These are phyloP conservation scores for Pterophyllum scalare DNA, from an alignment of 2,113 vertebrate genomes.

Conservation along the genomic window DNA sequence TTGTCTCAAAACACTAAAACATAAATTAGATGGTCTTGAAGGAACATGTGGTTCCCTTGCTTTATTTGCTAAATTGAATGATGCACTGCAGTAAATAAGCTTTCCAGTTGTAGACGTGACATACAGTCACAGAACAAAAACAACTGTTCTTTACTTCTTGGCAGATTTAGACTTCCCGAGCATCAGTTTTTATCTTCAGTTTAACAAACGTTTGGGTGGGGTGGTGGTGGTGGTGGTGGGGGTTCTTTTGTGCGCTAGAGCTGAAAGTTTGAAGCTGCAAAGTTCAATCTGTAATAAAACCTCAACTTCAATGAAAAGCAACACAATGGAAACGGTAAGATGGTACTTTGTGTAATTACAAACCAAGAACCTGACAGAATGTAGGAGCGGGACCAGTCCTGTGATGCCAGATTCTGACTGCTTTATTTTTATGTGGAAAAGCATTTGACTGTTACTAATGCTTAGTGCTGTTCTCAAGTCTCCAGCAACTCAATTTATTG, in stretches of 20 bases:
- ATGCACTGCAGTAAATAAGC: background rate
- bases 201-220: background rate
- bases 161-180: background rate
- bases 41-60: background rate
- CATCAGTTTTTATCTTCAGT: background rate
- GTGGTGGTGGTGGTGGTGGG: too few relatives aligned
- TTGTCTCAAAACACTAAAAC: background rate
- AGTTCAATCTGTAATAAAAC: background rate
- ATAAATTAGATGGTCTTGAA: background rate
- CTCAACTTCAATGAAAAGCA: background rate
- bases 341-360: background rate
- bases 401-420: background rate
- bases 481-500: conserved; percentile 8
- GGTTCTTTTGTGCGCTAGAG: background rate
- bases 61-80: background rate
- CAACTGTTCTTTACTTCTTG: background rate
- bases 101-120: background rate
- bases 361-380: background rate
- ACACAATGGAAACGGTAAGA: background rate
- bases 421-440: background rate
- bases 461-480: background rate
- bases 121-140: background rate
- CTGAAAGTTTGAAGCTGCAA: background rate
- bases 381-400: background rate
- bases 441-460: background rate